Evolutionary conservation across 2,888 invertebrate species (phyloP).

Genomic region (Luffia ferchaultella): DNA sequence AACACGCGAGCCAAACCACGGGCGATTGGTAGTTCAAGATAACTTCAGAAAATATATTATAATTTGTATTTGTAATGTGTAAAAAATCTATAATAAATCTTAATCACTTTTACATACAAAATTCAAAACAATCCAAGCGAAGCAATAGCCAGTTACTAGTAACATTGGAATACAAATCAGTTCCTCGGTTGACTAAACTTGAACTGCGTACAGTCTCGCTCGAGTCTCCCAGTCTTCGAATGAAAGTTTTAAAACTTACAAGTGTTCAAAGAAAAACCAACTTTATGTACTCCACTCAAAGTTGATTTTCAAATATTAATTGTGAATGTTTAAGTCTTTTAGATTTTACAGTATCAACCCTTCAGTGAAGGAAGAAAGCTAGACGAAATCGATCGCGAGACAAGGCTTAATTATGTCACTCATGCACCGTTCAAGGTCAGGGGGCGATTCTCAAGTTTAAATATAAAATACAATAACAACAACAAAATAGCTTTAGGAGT

Average conservation of each 20-base stretch:
- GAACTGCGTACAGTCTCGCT: neutral
- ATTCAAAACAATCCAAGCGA: too few species aligned
- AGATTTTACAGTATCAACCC: neutral
- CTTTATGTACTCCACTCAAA: neutral
- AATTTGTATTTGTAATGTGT: too few species aligned
- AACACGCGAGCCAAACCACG: too few species aligned
- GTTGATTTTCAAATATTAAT: neutral
- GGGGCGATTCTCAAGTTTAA: neutral
- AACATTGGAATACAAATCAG: neutral
- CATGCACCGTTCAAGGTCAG: slow-evolving; percentile 40
- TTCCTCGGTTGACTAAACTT: neutral
- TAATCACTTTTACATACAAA: too few species aligned
- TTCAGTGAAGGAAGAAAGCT: neutral
- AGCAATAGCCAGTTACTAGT: too few species aligned
- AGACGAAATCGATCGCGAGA: slow-evolving; percentile 38
- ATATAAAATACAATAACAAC: neutral
- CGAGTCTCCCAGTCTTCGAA: neutral
- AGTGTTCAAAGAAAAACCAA: neutral
- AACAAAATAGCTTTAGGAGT: too few species aligned
- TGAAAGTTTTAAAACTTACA: neutral
- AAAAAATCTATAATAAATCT: too few species aligned
- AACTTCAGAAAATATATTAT: too few species aligned
- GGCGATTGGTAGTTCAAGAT: too few species aligned
- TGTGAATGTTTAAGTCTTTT: neutral
- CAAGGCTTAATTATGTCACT: slow-evolving; percentile 42